Base-by-base conservation (phyloP, 1,140 invertebrate genomes). In the Halotydeus destructor region DNA sequence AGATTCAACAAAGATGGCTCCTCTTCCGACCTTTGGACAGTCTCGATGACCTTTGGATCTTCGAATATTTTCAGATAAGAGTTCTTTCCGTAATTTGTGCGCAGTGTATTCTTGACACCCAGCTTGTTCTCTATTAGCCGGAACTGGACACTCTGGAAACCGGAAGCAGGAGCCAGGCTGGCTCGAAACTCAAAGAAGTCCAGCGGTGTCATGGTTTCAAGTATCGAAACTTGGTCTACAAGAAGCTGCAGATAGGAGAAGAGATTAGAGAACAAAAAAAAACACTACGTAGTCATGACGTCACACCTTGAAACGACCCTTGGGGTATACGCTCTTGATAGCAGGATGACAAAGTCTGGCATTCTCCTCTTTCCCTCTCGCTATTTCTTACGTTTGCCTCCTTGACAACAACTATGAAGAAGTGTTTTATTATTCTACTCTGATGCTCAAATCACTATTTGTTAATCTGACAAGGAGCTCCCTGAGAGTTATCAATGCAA, bases 131-230 rank as follows among this genome's bases (percentile, higher is more conserved):
- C 91, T 14, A 98, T 60, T 1, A 97, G 61, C 4, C 91, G 72
- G 60, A 98, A 98, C 57, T 98, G 93, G 18, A 93, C 59, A 50
- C 86, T 94, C 54, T 98, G 93, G 57, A 98, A 98, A 2, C 93
- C 93, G 0, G 89, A 97, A 0, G 91, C 88, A 1, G 91, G 79
- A 2, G 79, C 76, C 3, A 98, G 61, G 56, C 85, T 88, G 44
- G 52, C 59, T 30, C 88, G 68, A 59, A 96, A 96, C 47, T 91
- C 86, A 74, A 96, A 85, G 54, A 96, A 97, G 64, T 96, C 89
- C 36, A 91, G 59, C 0, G 89, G 86, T 0, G 84, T 89, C 89
- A 97, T 97, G 0, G 88, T 96, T 60, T 98, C 93, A 40, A 99
- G 59, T 51, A 99, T 93, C 55, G 79, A 76, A 6, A 98, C 85